Evolutionary conservation across 2,888 invertebrate species (phyloP).

Genomic region (Eupithecia dodoneata): DNA sequence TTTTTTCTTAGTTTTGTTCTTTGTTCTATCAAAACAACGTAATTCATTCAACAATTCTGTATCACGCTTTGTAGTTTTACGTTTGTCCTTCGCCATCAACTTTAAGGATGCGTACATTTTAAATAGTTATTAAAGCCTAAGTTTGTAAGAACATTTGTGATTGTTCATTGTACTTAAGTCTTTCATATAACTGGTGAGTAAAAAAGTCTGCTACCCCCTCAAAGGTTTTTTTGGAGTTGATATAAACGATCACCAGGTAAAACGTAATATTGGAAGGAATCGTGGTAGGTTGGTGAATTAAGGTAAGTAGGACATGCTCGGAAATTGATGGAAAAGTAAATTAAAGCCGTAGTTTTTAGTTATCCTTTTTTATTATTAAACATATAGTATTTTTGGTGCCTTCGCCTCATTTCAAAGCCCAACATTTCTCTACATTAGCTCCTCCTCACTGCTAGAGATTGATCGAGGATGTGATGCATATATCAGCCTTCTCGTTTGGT

Average conservation of each 20-base stretch:
- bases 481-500: neutral
- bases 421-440: neutral
- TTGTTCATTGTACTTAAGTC: neutral
- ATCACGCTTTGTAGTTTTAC: conserved; percentile 3
- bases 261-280: no score
- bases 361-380: neutral
- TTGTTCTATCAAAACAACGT: neutral
- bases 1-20: neutral
- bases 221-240: no score
- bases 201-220: neutral
- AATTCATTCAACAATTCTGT: neutral
- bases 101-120: neutral
- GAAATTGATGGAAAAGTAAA: neutral
- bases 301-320: neutral
- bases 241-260: no score
- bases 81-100: neutral
- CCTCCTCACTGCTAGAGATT: neutral
- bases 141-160: neutral
- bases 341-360: neutral
- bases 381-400: neutral
- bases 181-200: neutral
- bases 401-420: neutral
- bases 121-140: neutral
- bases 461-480: neutral
- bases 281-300: no score